These are phyloP conservation scores for Caerostris darwini DNA, from an alignment of 1,140 invertebrate species.

Conservation along the genomic window DNA sequence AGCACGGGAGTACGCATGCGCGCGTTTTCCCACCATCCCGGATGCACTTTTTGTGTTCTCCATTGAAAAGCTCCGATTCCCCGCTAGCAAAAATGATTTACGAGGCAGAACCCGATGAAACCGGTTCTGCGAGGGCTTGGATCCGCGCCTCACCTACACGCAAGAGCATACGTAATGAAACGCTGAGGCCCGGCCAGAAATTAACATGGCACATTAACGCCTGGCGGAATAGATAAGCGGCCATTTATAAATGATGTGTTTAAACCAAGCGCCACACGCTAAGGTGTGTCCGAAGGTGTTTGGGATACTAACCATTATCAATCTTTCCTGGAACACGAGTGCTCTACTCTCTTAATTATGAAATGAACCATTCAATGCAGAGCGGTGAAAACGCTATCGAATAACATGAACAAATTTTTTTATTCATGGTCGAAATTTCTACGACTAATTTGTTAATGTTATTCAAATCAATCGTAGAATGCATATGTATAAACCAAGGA, in stretches of 20 bases:
- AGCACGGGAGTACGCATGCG: background rate
- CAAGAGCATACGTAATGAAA: constrained; percentile 27
- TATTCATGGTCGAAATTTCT: too few relatives aligned
- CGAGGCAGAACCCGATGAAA: constrained; percentile 24
- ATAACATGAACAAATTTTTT: too few relatives aligned
- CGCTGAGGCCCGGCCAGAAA: background rate
- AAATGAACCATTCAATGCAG: background rate
- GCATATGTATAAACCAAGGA: too few relatives aligned
- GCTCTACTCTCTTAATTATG: constrained; percentile 26
- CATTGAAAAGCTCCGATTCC: constrained; percentile 59
- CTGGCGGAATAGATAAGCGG: background rate
- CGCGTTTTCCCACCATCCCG: constrained; percentile 40
- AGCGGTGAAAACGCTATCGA: too few relatives aligned
- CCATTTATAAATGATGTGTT: background rate
- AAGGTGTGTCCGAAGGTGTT: constrained; percentile 14
- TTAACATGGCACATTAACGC: constrained; percentile 34
- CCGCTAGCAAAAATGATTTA: constrained; percentile 45
- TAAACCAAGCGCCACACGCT: background rate
- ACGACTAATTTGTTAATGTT: too few relatives aligned
- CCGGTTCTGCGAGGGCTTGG: constrained; percentile 37
- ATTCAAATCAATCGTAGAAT: too few relatives aligned
- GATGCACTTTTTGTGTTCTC: constrained; percentile 54
- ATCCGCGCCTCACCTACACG: constrained; percentile 3
- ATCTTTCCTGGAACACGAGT: background rate
- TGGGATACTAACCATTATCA: background rate